phyloP scores from a whole-genome alignment of 1,140 invertebrate species.

The Stegodyphus dumicola region DNA sequence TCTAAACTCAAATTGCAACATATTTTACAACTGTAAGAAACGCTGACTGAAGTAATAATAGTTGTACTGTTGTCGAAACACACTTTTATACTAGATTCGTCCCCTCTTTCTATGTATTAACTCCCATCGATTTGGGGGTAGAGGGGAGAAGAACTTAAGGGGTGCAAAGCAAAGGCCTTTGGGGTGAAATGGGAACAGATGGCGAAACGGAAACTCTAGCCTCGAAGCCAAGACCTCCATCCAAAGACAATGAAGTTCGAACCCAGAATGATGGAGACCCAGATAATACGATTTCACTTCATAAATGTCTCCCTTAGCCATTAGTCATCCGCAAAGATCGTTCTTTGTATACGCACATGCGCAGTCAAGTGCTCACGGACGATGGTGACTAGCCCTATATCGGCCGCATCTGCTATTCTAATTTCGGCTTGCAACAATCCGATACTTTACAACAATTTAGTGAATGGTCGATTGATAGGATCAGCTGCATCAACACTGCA shows the following conservation, averaged over 20 bases:
- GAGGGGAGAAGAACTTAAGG: constrained; percentile 18
- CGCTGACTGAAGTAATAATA: no score
- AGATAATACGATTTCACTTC: constrained; percentile 59
- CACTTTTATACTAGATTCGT: no score
- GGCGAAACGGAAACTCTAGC: constrained; percentile 51
- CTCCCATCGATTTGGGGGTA: background rate
- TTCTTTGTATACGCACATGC: constrained; percentile 23
- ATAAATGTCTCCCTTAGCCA: constrained; percentile 55
- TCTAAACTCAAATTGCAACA: no score
- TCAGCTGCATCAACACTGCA: no score
- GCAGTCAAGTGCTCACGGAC: constrained; percentile 43
- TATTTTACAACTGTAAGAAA: no score
- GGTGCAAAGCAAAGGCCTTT: background rate
- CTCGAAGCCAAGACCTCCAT: constrained; percentile 36
- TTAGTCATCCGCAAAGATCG: constrained; percentile 50
- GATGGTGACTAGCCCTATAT: constrained; percentile 2
- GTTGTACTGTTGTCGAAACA: no score
- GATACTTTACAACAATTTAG: background rate
- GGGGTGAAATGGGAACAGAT: constrained; percentile 56
- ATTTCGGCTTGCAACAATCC: constrained; percentile 31
- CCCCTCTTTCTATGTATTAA: background rate
- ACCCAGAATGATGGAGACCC: constrained; percentile 51
- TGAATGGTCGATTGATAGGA: no score
- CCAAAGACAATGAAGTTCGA: constrained; percentile 58
- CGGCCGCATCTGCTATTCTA: constrained; percentile 29